Evolutionary conservation across 2,888 invertebrate genomes (phyloP), one percentile per base, ranked within the genome.

Genomic region (Ichneumon xanthorius): DNA sequence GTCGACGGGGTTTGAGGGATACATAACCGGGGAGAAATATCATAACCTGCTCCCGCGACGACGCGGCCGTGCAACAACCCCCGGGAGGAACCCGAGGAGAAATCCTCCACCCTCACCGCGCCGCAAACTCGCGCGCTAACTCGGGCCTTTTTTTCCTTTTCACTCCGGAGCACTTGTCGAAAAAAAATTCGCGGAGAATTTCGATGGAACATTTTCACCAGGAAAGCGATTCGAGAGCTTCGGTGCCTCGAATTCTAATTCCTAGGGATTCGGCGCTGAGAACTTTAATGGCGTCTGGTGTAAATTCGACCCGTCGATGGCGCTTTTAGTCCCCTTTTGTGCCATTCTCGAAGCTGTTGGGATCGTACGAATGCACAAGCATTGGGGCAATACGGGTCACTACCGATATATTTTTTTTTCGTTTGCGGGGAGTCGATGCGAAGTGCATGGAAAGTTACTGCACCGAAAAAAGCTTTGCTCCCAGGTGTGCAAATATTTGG

Each of bases 401-500:
- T 19, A 4, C 26, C 11, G 58, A 58, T 58, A 26, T 55, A 2
- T 14, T n/a, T 45, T 14, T 45, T 45, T 11, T 45, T 14, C 45
- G 14, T 45, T 45, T 45, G 14, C 45, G 14, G 2, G 14, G 45
- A 4, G 45, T 45, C 9, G 37, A 37, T 37, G 7, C 45, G 14
- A 4, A 14, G 45, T 4, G 4, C 45, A 45, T 11, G 14, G 14
- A 14, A 45, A 11, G 45, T 45, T 14, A 45, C 45, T 45, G 3
- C 14, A 45, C 4, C 0, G 22, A 58, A 58, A 16, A 58, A 26
- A 58, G 22, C 48, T 58, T 40, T 19, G 67, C 68, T 80, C 77
- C 77, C 80, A 84, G 77, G 80, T 78, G 77, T 77, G 61, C 53
- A 73, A 58, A 84, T 81, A 84, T 84, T 84, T 77, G 77, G 73